Evolutionary conservation across 2,113 vertebrate genomes (phyloP).

Genomic region (Caranx ignobilis): DNA sequence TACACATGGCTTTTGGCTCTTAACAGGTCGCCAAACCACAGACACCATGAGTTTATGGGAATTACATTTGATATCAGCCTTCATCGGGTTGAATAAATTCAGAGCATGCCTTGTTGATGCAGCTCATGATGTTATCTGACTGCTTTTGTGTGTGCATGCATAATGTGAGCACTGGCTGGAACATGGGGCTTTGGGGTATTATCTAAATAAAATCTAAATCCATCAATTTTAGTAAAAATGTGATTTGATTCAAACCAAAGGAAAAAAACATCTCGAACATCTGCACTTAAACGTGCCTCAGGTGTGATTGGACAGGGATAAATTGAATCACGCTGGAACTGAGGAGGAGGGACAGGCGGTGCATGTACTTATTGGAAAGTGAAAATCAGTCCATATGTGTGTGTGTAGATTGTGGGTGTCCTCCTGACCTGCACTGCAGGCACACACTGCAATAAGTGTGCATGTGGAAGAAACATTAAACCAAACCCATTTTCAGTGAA

Average conservation of each 20-base stretch:
- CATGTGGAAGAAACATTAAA: background rate
- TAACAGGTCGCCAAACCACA: background rate
- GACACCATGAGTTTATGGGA: background rate
- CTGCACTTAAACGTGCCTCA: background rate
- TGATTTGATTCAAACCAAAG: constrained; percentile 16
- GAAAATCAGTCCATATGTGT: background rate
- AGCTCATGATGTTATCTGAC: constrained; percentile 8
- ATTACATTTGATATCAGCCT: background rate
- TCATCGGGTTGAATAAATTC: background rate
- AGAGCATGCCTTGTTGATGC: background rate
- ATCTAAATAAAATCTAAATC: constrained; percentile 40
- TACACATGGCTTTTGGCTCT: background rate
- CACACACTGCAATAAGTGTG: no score
- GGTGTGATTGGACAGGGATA: background rate
- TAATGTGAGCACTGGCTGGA: background rate
- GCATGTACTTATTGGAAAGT: background rate
- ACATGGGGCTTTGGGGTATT: background rate
- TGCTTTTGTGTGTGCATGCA: constrained; percentile 23
- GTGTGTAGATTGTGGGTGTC: background rate
- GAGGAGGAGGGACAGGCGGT: background rate
- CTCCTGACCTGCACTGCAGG: background rate
- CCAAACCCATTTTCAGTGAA: background rate
- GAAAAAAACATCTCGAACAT: background rate
- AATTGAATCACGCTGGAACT: background rate
- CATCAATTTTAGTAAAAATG: constrained; percentile 1